Evolutionary conservation across 2,888 invertebrate species (phyloP).

Genomic region (Ichneumoninae sp.): DNA sequence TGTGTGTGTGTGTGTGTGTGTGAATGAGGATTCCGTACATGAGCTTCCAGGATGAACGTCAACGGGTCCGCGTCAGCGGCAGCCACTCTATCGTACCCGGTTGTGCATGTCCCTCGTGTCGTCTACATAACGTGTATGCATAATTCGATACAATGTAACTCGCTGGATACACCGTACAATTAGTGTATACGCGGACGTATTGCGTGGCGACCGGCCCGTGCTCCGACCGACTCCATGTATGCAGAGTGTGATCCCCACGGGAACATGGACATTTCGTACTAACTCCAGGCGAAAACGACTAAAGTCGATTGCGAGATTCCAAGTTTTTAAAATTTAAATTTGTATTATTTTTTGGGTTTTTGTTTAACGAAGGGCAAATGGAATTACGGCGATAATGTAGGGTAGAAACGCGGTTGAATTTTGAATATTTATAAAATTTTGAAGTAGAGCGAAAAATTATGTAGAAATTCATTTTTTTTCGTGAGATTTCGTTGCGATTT

Average conservation of each 20-base stretch:
- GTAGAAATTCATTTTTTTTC: no score
- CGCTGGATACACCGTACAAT: slow-evolving; percentile 75
- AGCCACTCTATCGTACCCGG: slow-evolving; percentile 28
- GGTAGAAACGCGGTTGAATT: not conserved
- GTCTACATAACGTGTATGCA: slow-evolving; percentile 69
- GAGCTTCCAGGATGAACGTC: slow-evolving; percentile 61
- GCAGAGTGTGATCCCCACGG: slow-evolving; percentile 33
- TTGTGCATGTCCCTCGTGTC: slow-evolving; percentile 57
- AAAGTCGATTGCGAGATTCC: not conserved
- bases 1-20: slow-evolving; percentile 26
- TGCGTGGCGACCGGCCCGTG: slow-evolving; percentile 52
- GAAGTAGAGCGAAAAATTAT: not conserved
- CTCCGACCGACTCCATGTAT: slow-evolving; percentile 41
- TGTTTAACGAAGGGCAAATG: not conserved
- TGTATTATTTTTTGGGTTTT: not conserved
- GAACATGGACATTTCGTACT: slow-evolving; percentile 40
- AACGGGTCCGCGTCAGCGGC: slow-evolving; percentile 54
- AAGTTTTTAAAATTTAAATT: not conserved
- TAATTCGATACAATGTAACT: slow-evolving; percentile 76
- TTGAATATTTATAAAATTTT: not conserved
- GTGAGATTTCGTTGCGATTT: no score
- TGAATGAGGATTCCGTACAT: slow-evolving; percentile 47
- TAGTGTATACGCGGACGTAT: slow-evolving; percentile 73
- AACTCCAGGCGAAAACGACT: not conserved
- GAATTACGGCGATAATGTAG: not conserved